Evolutionary conservation across 2,888 invertebrate species (phyloP).

Genomic region (Hoplodrina ambigua): DNA sequence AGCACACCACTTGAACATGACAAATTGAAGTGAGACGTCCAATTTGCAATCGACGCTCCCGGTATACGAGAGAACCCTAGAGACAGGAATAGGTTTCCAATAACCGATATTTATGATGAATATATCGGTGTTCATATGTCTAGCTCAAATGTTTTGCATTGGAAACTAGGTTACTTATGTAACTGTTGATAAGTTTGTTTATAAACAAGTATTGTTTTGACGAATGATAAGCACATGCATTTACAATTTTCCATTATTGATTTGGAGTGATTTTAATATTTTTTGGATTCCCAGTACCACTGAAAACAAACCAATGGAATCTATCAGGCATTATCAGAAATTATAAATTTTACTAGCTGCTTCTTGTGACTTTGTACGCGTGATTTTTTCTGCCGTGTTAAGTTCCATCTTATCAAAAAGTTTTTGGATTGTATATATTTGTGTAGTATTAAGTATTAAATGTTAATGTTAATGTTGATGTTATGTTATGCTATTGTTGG

Average conservation of each 20-base stretch:
- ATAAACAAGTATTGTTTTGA: not conserved
- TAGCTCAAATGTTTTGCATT: slow-evolving; percentile 19
- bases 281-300: no score
- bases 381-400: no score
- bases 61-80: slow-evolving; percentile 41
- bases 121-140: slow-evolving; percentile 33
- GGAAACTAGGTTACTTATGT: slow-evolving; percentile 21
- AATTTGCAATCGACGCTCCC: slow-evolving; percentile 64
- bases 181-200: slow-evolving; percentile 5
- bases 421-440: no score
- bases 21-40: slow-evolving; percentile 64
- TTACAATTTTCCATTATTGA: not conserved
- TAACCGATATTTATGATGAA: slow-evolving; percentile 49
- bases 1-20: slow-evolving; percentile 56
- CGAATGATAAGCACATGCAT: no score
- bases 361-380: no score
- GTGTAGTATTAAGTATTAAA: no score
- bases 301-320: no score
- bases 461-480: no score
- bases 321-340: no score
- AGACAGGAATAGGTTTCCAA: slow-evolving; percentile 59
- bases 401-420: no score
- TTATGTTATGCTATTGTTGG: no score
- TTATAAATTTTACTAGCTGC: no score
- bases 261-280: not conserved